Conservation (phyloP, 2,113 vertebrate genomes). For the Podilymbus podiceps region DNA sequence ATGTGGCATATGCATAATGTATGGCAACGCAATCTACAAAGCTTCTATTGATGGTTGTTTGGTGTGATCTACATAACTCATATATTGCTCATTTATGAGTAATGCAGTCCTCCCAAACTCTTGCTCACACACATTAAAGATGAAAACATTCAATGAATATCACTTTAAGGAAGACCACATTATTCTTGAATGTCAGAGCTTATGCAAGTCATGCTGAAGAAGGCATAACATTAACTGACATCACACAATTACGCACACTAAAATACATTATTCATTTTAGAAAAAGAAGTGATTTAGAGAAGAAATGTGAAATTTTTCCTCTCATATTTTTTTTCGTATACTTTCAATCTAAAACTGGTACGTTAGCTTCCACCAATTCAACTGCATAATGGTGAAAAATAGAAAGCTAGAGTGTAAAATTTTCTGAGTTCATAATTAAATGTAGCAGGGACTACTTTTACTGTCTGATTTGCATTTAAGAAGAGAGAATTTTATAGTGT, state of each 20-base stretch:
- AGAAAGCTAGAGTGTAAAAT: not conserved
- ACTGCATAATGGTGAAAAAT: not conserved
- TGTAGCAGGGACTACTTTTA: not conserved
- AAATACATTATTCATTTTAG: not conserved
- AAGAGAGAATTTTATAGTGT: accelerated
- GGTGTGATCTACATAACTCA: slow-evolving; percentile 41
- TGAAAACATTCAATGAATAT: not conserved
- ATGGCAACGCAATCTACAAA: not conserved
- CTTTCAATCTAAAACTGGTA: not conserved
- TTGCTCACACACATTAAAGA: slow-evolving; percentile 8
- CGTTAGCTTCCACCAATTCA: not conserved
- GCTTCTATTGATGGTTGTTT: slow-evolving; percentile 42
- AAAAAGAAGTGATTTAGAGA: not conserved
- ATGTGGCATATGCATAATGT: slow-evolving; percentile 27
- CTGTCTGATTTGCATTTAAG: not conserved
- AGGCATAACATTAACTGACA: not conserved
- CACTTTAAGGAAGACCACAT: slow-evolving; percentile 11
- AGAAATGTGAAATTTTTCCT: not conserved
- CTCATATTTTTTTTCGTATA: not conserved
- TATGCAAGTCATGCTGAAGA: slow-evolving; percentile 1
- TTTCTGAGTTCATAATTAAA: not conserved
- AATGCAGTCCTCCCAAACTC: slow-evolving; percentile 34
- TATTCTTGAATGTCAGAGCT: slow-evolving; percentile 37
- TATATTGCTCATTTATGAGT: slow-evolving; percentile 47
- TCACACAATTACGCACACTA: not conserved